Evolutionary conservation across 2,113 vertebrate genomes (phyloP).

Genomic region (Cyprinus carpio): DNA sequence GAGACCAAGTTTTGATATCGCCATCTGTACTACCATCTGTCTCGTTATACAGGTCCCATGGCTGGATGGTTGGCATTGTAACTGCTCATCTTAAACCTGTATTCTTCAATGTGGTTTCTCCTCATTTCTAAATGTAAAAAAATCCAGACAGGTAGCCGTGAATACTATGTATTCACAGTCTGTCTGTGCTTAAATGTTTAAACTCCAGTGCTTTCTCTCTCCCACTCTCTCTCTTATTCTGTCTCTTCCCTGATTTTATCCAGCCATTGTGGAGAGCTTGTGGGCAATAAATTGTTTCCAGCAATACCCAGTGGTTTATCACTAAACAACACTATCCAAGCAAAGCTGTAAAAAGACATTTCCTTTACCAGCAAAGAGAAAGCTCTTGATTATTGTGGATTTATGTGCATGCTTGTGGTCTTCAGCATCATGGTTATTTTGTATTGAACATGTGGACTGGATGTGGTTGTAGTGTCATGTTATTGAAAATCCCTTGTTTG

Average conservation of each 20-base stretch:
- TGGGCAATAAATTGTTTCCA: conserved; percentile 27
- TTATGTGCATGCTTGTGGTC: background rate
- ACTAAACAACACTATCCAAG: background rate
- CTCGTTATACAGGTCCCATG: background rate
- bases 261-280: conserved; percentile 40
- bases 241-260: conserved; percentile 29
- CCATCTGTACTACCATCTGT: conserved; percentile 39
- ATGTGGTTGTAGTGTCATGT: conserved; percentile 29
- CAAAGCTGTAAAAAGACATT: background rate
- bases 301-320: conserved; percentile 5
- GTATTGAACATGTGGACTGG: conserved; percentile 22
- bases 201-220: background rate
- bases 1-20: background rate
- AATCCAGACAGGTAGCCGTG: conserved; percentile 40
- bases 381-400: background rate
- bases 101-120: background rate
- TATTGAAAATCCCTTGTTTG: conserved; percentile 34
- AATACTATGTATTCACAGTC: conserved; percentile 2
- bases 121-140: conserved; percentile 26
- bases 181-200: conserved; percentile 17
- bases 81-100: background rate
- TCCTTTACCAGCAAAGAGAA: background rate
- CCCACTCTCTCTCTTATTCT: background rate
- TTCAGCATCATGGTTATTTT: conserved; percentile 2
- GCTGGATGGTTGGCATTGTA: background rate